These are phyloP conservation scores for Thymelicus acteon DNA, from an alignment of 2,888 invertebrate genomes.

Conservation along the genomic window DNA sequence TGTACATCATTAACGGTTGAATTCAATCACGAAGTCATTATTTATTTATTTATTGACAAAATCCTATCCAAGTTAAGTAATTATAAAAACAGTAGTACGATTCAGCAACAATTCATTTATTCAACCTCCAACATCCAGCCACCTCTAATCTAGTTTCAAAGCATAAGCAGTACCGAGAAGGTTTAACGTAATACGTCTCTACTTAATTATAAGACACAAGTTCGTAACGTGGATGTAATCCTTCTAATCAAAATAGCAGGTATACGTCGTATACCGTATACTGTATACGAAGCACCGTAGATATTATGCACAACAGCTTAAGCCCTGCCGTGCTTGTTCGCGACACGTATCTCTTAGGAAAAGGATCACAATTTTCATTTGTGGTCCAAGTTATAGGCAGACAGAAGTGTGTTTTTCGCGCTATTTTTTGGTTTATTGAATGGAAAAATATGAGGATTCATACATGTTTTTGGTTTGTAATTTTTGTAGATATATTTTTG, in stretches of 20 bases:
- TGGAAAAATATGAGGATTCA: too few relatives aligned
- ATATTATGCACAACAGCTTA: constrained; percentile 71
- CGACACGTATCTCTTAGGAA: constrained; percentile 67
- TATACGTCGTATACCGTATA: constrained; percentile 24
- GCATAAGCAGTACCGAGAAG: constrained; percentile 6
- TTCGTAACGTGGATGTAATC: constrained; percentile 53
- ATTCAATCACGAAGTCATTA: too few relatives aligned
- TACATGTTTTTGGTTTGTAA: too few relatives aligned
- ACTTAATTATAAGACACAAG: constrained; percentile 42
- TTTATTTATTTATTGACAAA: too few relatives aligned
- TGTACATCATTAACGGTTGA: too few relatives aligned
- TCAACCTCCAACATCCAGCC: not conserved
- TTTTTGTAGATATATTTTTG: too few relatives aligned
- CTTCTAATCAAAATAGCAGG: constrained; percentile 65
- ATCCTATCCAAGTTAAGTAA: not conserved
- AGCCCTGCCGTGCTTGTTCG: constrained; percentile 69
- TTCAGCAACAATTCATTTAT: constrained; percentile 7
- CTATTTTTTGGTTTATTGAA: too few relatives aligned
- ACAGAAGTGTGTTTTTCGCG: too few relatives aligned
- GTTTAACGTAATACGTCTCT: constrained; percentile 28
- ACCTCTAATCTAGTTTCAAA: not conserved
- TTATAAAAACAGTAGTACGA: too few relatives aligned
- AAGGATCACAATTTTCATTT: constrained; percentile 47
- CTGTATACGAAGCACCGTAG: constrained; percentile 49
- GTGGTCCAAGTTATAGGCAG: constrained; percentile 36